These are phyloP conservation scores for Chymomyza costata DNA, from an alignment of 1,140 invertebrate genomes.

Conservation along the genomic window DNA sequence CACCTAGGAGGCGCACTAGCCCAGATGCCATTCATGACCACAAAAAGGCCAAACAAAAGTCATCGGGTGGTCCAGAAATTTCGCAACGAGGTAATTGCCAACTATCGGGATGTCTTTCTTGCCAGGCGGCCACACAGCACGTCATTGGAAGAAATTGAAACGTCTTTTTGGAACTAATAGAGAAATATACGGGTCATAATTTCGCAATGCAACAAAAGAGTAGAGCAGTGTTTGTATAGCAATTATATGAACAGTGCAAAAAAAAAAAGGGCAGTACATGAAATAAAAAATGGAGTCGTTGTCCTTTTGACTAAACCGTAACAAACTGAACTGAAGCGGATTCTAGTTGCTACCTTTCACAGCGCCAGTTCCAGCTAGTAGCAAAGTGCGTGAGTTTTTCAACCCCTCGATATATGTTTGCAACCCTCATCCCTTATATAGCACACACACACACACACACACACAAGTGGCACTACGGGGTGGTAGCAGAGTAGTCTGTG, in stretches of 20 bases:
- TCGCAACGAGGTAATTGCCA: slow-evolving; percentile 55
- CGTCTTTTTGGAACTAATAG: slow-evolving; percentile 63
- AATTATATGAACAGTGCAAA: slow-evolving; percentile 45
- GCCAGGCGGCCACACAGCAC: slow-evolving; percentile 41
- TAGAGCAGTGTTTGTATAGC: slow-evolving; percentile 7
- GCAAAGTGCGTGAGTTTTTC: slow-evolving; percentile 47
- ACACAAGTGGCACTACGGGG: slow-evolving; percentile 30
- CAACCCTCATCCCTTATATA: slow-evolving; percentile 68
- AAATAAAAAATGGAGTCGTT: slow-evolving; percentile 56
- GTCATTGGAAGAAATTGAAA: slow-evolving; percentile 54
- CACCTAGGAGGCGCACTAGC: slow-evolving; percentile 46
- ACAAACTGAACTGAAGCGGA: not conserved
- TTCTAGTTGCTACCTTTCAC: slow-evolving; percentile 55
- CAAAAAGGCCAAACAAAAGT: slow-evolving; percentile 64
- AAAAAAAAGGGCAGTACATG: slow-evolving; percentile 38
- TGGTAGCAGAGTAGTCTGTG: slow-evolving; percentile 37
- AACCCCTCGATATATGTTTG: slow-evolving; percentile 39
- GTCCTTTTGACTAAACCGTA: slow-evolving; percentile 5
- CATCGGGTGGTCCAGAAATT: slow-evolving; percentile 58
- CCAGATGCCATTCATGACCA: slow-evolving; percentile 61
- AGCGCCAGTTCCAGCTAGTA: slow-evolving; percentile 61
- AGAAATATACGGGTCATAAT: slow-evolving; percentile 61
- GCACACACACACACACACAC: slow-evolving; percentile 17
- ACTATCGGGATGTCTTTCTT: slow-evolving; percentile 21
- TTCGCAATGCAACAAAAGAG: slow-evolving; percentile 52